A percentile compares a stretch with the other conserved stretches of the same genome.
Evolutionary conservation across 1,140 invertebrate genomes (phyloP).

Genomic region (Artemia franciscana): DNA sequence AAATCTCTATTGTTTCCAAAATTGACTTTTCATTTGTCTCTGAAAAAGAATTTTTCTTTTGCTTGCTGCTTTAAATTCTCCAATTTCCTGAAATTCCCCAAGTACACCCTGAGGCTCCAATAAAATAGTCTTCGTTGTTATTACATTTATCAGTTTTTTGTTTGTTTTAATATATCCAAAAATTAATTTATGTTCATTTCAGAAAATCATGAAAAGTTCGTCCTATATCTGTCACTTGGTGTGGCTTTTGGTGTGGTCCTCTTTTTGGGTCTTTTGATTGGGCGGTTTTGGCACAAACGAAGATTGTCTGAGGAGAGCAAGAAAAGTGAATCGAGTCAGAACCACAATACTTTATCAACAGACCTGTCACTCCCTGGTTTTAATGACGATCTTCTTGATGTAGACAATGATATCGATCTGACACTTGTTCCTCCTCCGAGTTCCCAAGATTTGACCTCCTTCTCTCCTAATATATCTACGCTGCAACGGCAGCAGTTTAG

Average conservation of each 20-base stretch:
- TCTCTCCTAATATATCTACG: background rate
- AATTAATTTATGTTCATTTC: slow-evolving; percentile 16
- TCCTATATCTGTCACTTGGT: slow-evolving; percentile 47
- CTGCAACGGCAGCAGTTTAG: background rate
- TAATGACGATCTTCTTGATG: slow-evolving; percentile 40
- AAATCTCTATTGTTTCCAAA: no score
- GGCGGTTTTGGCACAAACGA: slow-evolving; percentile 32
- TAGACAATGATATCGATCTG: slow-evolving; percentile 43
- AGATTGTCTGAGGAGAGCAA: slow-evolving; percentile 15
- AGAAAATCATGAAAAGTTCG: slow-evolving; percentile 53
- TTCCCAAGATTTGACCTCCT: background rate
- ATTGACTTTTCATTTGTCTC: no score
- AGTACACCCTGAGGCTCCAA: no score
- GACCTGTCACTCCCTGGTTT: slow-evolving; percentile 26
- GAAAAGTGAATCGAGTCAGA: slow-evolving; percentile 22
- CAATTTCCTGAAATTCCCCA: no score
- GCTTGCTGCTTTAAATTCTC: no score
- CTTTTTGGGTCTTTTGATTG: slow-evolving; percentile 37
- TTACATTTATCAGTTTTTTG: no score
- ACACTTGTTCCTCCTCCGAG: slow-evolving; percentile 18
- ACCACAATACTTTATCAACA: slow-evolving; percentile 34
- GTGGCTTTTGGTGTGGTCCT: slow-evolving; percentile 37
- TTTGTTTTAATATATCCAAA: no score
- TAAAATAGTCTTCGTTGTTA: no score
- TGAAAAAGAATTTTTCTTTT: no score